Conservation (phyloP, 2,888 invertebrate genomes). For the Gisinianus flammeolus region DNA sequence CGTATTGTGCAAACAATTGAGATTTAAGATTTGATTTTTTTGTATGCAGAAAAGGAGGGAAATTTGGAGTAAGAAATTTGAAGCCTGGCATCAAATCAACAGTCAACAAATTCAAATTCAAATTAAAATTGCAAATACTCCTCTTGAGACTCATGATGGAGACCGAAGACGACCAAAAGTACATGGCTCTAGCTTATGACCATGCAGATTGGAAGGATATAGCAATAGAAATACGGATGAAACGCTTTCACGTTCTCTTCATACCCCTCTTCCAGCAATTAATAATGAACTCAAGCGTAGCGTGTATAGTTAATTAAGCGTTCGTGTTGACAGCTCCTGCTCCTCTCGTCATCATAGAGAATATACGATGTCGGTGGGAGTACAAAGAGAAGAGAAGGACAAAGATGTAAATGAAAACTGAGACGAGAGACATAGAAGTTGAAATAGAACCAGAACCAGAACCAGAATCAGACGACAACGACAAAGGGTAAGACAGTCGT, state of each 20-base stretch:
- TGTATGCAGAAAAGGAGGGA: no score
- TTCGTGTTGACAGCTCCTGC: conserved; percentile 22
- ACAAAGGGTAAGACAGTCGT: no score
- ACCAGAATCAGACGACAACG: no score
- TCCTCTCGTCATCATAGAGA: background rate
- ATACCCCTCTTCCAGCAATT: conserved; percentile 5
- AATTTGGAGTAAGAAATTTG: background rate
- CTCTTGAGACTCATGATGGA: conserved; percentile 31
- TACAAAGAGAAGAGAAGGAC: no score
- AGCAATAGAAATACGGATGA: background rate
- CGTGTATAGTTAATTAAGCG: conserved; percentile 29
- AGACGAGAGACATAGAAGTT: no score
- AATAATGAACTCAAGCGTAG: conserved; percentile 27
- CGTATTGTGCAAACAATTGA: no score
- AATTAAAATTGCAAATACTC: conserved; percentile 9
- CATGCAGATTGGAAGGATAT: background rate
- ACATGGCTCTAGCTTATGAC: background rate
- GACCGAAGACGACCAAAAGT: background rate
- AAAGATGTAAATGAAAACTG: no score
- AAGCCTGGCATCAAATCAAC: background rate
- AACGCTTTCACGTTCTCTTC: background rate
- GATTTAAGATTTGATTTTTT: no score
- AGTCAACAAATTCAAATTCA: background rate
- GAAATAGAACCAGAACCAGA: no score
- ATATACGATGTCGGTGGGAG: no score